Percentiles rank a stretch among this genome's conserved stretches.
phyloP scores from a whole-genome alignment of 2,797 vertebrate species.

The Mus caroli region DNA sequence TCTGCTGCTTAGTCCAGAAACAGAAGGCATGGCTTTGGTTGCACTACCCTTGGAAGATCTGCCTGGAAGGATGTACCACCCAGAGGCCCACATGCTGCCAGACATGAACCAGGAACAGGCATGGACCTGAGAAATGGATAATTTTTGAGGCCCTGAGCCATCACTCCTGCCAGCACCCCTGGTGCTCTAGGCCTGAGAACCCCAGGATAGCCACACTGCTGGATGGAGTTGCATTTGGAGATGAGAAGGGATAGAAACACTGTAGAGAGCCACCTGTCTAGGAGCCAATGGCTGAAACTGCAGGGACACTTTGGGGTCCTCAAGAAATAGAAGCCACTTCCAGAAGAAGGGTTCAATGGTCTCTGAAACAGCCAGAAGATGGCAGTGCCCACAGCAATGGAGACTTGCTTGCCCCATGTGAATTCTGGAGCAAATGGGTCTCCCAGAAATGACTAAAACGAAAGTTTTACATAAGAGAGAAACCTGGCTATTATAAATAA shows the following conservation, averaged over 20 bases:
- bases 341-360: not conserved
- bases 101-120: not conserved
- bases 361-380: not conserved
- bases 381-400: too few species aligned
- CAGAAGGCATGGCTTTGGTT: not conserved
- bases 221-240: too few species aligned
- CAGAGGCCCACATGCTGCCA: not conserved
- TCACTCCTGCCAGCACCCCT: not conserved
- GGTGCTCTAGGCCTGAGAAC: not conserved
- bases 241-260: too few species aligned
- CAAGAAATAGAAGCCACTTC: not conserved
- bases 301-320: not conserved
- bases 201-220: rapidly evolving
- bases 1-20: too few species aligned
- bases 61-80: not conserved
- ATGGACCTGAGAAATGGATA: not conserved
- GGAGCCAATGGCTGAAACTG: not conserved
- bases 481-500: too few species aligned
- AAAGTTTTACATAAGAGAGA: not conserved
- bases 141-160: not conserved
- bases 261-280: too few species aligned
- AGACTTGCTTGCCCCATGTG: not conserved
- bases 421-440: too few species aligned
- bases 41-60: not conserved
- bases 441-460: not conserved